Evolutionary conservation across 2,888 invertebrate species (phyloP).

Genomic region (Melanophora roralis): DNA sequence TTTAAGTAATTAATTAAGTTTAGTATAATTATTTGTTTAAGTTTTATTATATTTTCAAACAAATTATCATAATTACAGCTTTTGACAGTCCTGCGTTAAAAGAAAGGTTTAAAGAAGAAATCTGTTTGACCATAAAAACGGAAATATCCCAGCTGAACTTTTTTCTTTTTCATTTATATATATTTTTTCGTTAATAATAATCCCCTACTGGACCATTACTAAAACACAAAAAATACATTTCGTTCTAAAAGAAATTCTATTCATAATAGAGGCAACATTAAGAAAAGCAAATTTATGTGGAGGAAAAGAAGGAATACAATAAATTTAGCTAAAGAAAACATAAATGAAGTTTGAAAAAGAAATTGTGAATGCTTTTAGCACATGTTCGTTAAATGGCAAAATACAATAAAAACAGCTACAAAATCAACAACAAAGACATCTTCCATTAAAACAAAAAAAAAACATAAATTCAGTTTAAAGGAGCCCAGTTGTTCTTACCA

Average conservation of each 20-base stretch:
- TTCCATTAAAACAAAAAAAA: background rate
- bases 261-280: conserved; percentile 4
- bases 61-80: background rate
- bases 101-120: conserved; percentile 1
- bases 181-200: conserved; percentile 2
- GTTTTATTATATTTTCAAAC: too few relatives aligned
- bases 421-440: conserved; percentile 6
- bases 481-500: too few relatives aligned
- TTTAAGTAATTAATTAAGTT: too few relatives aligned
- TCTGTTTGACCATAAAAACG: conserved; percentile 12
- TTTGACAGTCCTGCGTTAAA: background rate
- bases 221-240: background rate
- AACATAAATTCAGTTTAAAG: background rate
- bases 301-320: background rate
- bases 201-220: conserved; percentile 12
- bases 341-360: background rate
- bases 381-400: conserved; percentile 30
- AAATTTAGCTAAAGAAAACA: background rate
- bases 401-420: conserved; percentile 19
- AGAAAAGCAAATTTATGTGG: background rate
- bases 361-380: conserved; percentile 13
- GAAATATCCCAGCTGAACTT: conserved; percentile 7
- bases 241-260: background rate
- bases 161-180: conserved; percentile 23
- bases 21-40: too few relatives aligned